phyloP scores from a whole-genome alignment of 2,797 vertebrate genomes.

The Anomalospiza imberbis region DNA sequence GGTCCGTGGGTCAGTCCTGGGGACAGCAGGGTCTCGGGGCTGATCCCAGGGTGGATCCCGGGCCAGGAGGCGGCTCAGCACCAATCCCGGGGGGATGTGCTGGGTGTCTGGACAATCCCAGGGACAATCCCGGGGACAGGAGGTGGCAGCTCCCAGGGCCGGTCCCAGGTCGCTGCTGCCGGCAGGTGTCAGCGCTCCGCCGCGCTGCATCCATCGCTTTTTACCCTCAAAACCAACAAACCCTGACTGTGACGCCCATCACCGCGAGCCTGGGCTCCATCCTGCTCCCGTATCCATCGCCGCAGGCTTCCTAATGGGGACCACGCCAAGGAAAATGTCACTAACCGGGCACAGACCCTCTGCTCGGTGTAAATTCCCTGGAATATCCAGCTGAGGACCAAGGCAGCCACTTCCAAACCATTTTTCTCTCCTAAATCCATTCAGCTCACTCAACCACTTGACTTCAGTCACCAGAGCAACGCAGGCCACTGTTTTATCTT shows the following conservation, averaged over 20 bases:
- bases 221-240: rapidly evolving
- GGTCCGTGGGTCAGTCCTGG: too few relatives aligned
- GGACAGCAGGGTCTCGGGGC: not conserved
- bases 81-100: not conserved
- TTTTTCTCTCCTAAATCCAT: not conserved
- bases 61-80: rapidly evolving
- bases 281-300: rapidly evolving
- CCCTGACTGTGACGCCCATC: rapidly evolving
- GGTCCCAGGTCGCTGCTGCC: not conserved
- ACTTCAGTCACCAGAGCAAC: not conserved
- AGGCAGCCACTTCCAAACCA: not conserved
- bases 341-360: not conserved
- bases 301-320: rapidly evolving
- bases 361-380: not conserved
- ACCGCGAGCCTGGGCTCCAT: rapidly evolving
- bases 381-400: not conserved
- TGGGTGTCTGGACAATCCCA: not conserved
- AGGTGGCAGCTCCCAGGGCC: not conserved
- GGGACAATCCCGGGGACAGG: not conserved
- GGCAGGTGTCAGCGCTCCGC: not conserved
- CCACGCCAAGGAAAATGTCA: rapidly evolving
- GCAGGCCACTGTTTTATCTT: slow-evolving; percentile 9
- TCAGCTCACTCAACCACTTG: not conserved
- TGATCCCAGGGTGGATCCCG: not conserved
- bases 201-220: not conserved